A percentile compares a stretch with the other conserved stretches of the same genome.
Conservation (phyloP, 2,888 invertebrate species). For the Iphiclides podalirius region DNA sequence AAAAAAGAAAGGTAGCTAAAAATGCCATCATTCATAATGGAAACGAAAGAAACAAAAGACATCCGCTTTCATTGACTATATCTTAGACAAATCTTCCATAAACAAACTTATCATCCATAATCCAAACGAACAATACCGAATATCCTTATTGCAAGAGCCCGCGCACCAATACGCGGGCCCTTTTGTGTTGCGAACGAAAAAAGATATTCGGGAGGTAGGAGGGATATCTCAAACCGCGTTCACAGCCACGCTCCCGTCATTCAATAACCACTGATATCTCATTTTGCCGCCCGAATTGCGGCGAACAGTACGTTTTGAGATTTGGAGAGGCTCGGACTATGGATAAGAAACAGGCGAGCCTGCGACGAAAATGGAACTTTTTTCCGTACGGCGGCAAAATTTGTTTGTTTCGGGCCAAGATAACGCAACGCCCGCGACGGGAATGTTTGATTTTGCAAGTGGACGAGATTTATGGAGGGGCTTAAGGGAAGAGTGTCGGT, state of each 20-base stretch:
- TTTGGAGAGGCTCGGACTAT: conserved; percentile 43
- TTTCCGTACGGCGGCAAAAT: not conserved
- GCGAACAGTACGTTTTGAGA: conserved; percentile 56
- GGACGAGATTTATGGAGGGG: not conserved
- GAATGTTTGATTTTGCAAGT: no score
- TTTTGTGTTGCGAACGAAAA: conserved; percentile 45
- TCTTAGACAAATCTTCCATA: conserved; percentile 35
- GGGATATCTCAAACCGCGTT: conserved; percentile 47
- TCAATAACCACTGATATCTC: conserved; percentile 76
- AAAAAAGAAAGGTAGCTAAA: no score
- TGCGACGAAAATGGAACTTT: conserved; percentile 7
- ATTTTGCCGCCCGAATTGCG: conserved; percentile 68
- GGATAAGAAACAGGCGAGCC: conserved; percentile 37
- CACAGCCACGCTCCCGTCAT: conserved; percentile 59
- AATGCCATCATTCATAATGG: no score
- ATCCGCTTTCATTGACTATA: no score
- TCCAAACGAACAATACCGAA: conserved; percentile 42
- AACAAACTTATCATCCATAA: conserved; percentile 46
- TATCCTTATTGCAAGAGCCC: conserved; percentile 39
- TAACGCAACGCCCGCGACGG: not conserved
- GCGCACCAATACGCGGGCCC: conserved; percentile 36
- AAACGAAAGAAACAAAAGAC: no score
- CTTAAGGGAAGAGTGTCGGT: no score
- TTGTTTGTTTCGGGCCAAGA: conserved; percentile 4
- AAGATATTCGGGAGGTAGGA: conserved; percentile 32